Evolutionary conservation across 1,140 invertebrate species (phyloP).

Genomic region (Mizuhopecten yessoensis): DNA sequence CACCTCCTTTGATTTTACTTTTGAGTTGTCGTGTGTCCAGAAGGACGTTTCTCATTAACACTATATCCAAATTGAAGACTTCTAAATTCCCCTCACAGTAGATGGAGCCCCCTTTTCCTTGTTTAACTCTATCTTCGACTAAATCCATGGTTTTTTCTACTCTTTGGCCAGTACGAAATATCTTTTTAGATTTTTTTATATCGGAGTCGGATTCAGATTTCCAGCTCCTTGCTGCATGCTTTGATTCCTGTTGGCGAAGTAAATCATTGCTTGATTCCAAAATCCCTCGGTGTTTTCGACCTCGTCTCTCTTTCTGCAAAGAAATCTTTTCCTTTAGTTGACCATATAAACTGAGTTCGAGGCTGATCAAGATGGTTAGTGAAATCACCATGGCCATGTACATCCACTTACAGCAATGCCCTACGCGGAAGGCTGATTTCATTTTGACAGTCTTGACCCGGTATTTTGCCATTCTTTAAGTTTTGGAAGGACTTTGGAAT

Average conservation of each 20-base stretch:
- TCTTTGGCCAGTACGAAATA: background rate
- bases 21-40: background rate
- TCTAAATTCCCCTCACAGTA: slow-evolving; percentile 50
- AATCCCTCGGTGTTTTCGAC: background rate
- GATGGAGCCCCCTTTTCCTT: background rate
- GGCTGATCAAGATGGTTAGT: background rate
- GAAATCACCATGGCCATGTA: background rate
- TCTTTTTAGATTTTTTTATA: background rate
- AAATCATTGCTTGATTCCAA: background rate
- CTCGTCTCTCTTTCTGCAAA: background rate
- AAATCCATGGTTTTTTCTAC: background rate
- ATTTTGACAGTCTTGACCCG: no score
- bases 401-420: background rate
- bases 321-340: background rate
- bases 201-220: background rate
- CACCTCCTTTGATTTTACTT: slow-evolving; percentile 41
- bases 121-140: background rate
- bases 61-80: background rate
- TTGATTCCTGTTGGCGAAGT: no score
- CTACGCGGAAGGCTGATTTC: background rate
- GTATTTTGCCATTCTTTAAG: no score
- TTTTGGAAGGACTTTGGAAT: no score
- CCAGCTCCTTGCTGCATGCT: background rate
- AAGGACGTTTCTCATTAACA: slow-evolving; percentile 46
- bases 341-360: background rate